Conservation (phyloP, 2,797 vertebrate genomes). For the Loriculus beryllinus region DNA sequence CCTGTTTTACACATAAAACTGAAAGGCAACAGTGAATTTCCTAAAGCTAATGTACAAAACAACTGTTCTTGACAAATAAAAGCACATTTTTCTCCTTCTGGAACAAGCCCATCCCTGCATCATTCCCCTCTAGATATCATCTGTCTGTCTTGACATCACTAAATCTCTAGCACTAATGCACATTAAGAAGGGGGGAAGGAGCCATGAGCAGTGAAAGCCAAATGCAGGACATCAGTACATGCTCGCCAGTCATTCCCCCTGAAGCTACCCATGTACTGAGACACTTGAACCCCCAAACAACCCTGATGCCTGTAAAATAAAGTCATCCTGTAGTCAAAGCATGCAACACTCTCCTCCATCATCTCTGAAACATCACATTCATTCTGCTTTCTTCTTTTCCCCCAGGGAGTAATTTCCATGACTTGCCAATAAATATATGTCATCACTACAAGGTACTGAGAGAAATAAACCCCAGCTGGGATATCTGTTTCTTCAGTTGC, state of each 20-base stretch:
- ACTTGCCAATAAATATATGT: neutral
- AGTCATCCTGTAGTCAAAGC: neutral
- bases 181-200: neutral
- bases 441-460: neutral
- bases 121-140: neutral
- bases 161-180: neutral
- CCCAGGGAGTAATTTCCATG: neutral
- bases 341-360: neutral
- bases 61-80: neutral
- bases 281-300: neutral
- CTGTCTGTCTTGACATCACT: neutral
- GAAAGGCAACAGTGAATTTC: neutral
- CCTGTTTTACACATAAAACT: neutral
- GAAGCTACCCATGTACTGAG: accelerated
- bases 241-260: neutral
- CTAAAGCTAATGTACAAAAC: neutral
- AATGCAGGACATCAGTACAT: neutral
- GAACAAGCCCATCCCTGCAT: neutral
- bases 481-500: neutral
- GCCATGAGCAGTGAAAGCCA: neutral
- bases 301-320: neutral
- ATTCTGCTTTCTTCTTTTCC: neutral
- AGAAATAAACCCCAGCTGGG: neutral
- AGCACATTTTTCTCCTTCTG: neutral
- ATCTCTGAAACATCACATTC: neutral